phyloP scores from a whole-genome alignment of 2,888 invertebrate species.

The Cataglyphis livida region DNA sequence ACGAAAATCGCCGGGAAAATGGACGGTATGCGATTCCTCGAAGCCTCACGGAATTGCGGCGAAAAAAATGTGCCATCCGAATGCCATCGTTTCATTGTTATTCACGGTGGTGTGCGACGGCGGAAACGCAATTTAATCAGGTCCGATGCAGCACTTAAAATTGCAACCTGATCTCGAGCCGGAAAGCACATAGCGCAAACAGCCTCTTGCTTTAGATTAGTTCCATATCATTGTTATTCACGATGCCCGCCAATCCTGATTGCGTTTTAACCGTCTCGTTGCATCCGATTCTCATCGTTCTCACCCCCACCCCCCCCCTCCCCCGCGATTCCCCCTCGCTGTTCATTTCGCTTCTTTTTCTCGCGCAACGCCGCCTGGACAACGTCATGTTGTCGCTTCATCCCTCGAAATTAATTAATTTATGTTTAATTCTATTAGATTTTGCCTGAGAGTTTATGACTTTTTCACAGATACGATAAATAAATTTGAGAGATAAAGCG shows the following conservation, averaged over 20 bases:
- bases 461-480: constrained; percentile 1
- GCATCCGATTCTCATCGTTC: constrained; percentile 53
- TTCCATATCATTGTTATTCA: constrained; percentile 80
- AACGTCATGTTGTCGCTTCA: constrained; percentile 25
- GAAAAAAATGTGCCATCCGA: constrained; percentile 36
- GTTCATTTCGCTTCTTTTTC: constrained; percentile 17
- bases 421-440: constrained; percentile 20
- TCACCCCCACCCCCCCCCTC: not conserved
- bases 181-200: constrained; percentile 51
- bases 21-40: constrained; percentile 21
- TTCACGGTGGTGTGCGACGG: constrained; percentile 71
- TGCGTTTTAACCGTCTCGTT: constrained; percentile 78
- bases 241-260: constrained; percentile 76
- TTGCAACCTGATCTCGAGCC: constrained; percentile 76
- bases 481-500: constrained; percentile 5
- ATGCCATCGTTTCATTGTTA: constrained; percentile 75
- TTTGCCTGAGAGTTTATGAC: not conserved
- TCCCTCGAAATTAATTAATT: constrained; percentile 38
- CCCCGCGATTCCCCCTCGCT: not conserved
- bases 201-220: constrained; percentile 73
- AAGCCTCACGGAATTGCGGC: not conserved
- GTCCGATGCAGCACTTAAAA: constrained; percentile 77
- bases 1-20: constrained; percentile 28
- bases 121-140: constrained; percentile 80
- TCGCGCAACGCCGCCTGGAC: constrained; percentile 16